Conservation (phyloP, 2,888 invertebrate genomes). For the Agonopterix alstromeriana region DNA sequence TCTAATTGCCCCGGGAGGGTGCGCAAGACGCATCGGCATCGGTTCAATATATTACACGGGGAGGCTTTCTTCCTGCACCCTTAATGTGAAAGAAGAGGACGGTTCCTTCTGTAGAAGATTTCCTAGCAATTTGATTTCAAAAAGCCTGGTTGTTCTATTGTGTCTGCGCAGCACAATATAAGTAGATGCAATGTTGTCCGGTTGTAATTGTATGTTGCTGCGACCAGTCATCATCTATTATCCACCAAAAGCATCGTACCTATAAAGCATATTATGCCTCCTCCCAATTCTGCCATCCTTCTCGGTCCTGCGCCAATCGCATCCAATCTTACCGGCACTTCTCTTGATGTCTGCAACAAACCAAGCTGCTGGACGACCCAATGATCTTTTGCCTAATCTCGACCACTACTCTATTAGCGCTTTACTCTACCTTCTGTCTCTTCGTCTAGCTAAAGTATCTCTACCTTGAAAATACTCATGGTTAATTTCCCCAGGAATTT, state of each 20-base stretch:
- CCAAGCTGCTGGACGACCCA: background rate
- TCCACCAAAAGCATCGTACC: no score
- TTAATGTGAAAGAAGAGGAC: background rate
- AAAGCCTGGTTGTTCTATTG: no score
- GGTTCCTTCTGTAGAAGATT: no score
- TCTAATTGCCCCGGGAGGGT: no score
- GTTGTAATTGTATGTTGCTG: no score
- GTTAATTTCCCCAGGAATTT: background rate
- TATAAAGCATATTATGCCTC: no score
- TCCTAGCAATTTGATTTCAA: no score
- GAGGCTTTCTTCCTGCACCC: background rate
- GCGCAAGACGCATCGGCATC: background rate
- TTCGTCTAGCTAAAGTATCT: background rate
- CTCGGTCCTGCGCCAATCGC: background rate
- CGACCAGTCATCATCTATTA: no score
- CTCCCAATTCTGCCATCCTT: background rate
- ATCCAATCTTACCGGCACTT: no score
- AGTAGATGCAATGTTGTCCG: no score
- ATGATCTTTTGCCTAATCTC: background rate
- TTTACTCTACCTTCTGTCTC: background rate
- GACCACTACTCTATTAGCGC: background rate
- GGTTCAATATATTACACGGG: background rate
- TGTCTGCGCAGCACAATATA: no score
- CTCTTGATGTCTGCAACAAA: background rate
- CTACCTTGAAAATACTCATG: background rate